Evolutionary conservation across 2,888 invertebrate species (phyloP).

Genomic region (Candidula unifasciata): DNA sequence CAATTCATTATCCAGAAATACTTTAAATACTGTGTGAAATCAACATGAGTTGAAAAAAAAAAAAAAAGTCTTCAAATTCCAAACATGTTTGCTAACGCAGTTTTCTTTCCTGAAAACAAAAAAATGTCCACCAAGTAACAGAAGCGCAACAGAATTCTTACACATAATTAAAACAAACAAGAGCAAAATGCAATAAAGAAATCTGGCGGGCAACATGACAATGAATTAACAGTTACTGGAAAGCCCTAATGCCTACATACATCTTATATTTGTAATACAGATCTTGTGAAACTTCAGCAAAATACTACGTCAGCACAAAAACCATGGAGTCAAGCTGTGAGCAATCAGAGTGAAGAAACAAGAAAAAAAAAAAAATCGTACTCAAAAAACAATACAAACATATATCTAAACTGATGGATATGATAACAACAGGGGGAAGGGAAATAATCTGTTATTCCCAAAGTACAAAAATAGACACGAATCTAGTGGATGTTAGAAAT

Average conservation of each 20-base stretch:
- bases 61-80: too few relatives aligned
- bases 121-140: too few relatives aligned
- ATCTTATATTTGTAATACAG: background rate
- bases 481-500: slow-evolving; percentile 33
- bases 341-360: background rate
- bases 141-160: too few relatives aligned
- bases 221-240: background rate
- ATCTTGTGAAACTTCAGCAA: slow-evolving; percentile 11
- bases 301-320: background rate
- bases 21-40: too few relatives aligned
- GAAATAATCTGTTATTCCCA: background rate
- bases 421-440: slow-evolving; percentile 1
- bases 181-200: background rate
- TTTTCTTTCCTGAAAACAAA: too few relatives aligned
- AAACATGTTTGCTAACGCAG: too few relatives aligned
- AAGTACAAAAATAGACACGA: slow-evolving; percentile 49
- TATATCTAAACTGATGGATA: slow-evolving; percentile 20
- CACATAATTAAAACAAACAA: background rate
- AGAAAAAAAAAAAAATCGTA: slow-evolving; percentile 14
- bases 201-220: background rate
- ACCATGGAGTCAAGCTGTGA: slow-evolving; percentile 1
- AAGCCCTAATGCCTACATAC: background rate
- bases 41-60: too few relatives aligned
- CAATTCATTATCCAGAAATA: too few relatives aligned
- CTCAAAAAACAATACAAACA: slow-evolving; percentile 38